Evolutionary conservation across 2,888 invertebrate genomes (phyloP).

Genomic region (Cistogaster globosa): DNA sequence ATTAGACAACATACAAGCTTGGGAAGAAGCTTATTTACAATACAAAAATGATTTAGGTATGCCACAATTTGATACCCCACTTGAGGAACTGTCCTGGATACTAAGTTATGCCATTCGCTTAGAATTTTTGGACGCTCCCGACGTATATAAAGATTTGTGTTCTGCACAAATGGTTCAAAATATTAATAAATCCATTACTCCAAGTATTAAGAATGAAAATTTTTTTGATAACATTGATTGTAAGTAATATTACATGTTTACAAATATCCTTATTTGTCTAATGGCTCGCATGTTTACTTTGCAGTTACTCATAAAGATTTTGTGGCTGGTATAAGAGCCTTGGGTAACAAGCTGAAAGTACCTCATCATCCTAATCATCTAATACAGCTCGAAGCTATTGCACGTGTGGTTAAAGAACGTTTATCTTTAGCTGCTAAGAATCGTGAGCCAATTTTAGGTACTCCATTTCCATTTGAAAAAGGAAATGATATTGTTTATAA

Average conservation of each 20-base stretch:
- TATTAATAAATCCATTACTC: slow-evolving; percentile 85
- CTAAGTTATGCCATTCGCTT: slow-evolving; percentile 91
- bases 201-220: slow-evolving; percentile 90
- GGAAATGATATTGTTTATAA: slow-evolving; percentile 85
- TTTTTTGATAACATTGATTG: slow-evolving; percentile 94
- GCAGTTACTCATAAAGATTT: slow-evolving; percentile 92
- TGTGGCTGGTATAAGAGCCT: slow-evolving; percentile 89
- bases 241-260: slow-evolving; percentile 83
- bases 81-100: slow-evolving; percentile 93
- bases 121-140: slow-evolving; percentile 90
- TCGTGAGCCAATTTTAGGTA: slow-evolving; percentile 83
- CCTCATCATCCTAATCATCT: slow-evolving; percentile 92
- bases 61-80: slow-evolving; percentile 85
- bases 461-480: slow-evolving; percentile 88
- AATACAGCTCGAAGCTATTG: slow-evolving; percentile 88
- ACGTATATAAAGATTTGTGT: slow-evolving; percentile 88
- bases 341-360: slow-evolving; percentile 91
- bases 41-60: slow-evolving; percentile 91
- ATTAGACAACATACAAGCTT: slow-evolving; percentile 86
- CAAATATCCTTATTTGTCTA: background rate
- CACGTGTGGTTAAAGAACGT: slow-evolving; percentile 85
- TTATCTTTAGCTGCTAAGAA: slow-evolving; percentile 84
- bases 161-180: slow-evolving; percentile 85
- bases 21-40: slow-evolving; percentile 88
- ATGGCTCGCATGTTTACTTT: background rate